phyloP scores from a whole-genome alignment of 2,888 invertebrate species.

The Agriopis leucophaearia region DNA sequence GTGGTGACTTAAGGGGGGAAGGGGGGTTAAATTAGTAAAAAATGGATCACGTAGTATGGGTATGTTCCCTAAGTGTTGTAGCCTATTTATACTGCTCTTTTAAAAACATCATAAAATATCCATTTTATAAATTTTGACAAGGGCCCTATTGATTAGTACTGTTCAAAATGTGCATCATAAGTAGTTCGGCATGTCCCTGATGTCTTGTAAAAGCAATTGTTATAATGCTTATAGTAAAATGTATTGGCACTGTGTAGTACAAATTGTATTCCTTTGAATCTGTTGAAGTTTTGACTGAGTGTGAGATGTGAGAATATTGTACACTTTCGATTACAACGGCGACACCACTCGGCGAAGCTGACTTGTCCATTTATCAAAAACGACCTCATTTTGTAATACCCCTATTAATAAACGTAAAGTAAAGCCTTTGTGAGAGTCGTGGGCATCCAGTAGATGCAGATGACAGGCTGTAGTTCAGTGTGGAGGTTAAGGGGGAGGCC shows the following conservation, averaged over 20 bases:
- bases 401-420: too few species aligned
- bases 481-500: too few species aligned
- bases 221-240: constrained; percentile 34
- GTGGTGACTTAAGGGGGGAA: too few species aligned
- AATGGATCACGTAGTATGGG: too few species aligned
- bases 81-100: not conserved
- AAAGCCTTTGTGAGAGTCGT: too few species aligned
- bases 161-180: constrained; percentile 14
- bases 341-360: constrained; percentile 26
- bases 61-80: constrained; percentile 17
- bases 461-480: too few species aligned
- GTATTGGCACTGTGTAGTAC: constrained; percentile 50
- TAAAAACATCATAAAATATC: not conserved
- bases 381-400: constrained; percentile 34
- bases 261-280: constrained; percentile 43
- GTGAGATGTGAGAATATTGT: constrained; percentile 28
- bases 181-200: constrained; percentile 1
- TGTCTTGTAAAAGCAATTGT: constrained; percentile 24
- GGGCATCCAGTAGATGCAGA: too few species aligned
- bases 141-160: constrained; percentile 11
- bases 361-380: constrained; percentile 36
- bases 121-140: constrained; percentile 1
- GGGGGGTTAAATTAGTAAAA: too few species aligned
- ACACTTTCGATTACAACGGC: constrained; percentile 22
- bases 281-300: constrained; percentile 36